Conservation (phyloP, 2,888 invertebrate species). For the Eledona agricola region DNA sequence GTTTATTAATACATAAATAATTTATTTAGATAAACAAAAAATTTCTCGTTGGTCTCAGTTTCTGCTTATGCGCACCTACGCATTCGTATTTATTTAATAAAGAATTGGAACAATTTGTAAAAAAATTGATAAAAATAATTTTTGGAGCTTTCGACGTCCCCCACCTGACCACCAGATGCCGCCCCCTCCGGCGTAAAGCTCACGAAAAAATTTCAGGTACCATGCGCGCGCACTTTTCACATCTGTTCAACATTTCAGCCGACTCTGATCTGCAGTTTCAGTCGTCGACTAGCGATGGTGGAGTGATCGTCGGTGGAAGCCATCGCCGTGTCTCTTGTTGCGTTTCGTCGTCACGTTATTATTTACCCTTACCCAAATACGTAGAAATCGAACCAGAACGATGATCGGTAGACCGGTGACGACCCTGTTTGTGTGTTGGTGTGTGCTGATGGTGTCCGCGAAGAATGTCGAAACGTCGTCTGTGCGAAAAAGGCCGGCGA, state of each 20-base stretch:
- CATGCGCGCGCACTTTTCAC: constrained; percentile 18
- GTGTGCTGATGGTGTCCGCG: constrained; percentile 33
- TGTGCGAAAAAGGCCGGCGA: constrained; percentile 26
- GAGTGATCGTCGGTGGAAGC: constrained; percentile 8
- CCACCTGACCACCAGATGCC: constrained; percentile 17
- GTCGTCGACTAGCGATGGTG: constrained; percentile 28
- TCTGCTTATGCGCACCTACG: no score
- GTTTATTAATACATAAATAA: no score
- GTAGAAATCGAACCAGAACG: constrained; percentile 4
- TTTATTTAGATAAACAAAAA: no score
- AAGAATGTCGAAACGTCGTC: constrained; percentile 26
- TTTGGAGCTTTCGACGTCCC: constrained; percentile 1
- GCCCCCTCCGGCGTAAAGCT: constrained; percentile 16
- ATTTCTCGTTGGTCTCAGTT: no score
- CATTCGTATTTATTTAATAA: no score
- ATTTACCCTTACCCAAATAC: constrained; percentile 2
- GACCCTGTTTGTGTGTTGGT: constrained; percentile 22
- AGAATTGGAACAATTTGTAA: no score
- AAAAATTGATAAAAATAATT: no score
- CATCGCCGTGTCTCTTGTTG: constrained; percentile 5
- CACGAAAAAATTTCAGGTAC: constrained; percentile 16
- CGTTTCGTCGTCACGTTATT: constrained; percentile 20
- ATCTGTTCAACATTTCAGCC: constrained; percentile 21
- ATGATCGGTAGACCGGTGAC: constrained; percentile 13
- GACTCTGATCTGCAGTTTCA: constrained; percentile 13